A percentile compares a stretch with the other conserved stretches of the same genome.
Evolutionary conservation across 2,797 vertebrate genomes (phyloP).

Genomic region (Bucorvus abyssinicus): DNA sequence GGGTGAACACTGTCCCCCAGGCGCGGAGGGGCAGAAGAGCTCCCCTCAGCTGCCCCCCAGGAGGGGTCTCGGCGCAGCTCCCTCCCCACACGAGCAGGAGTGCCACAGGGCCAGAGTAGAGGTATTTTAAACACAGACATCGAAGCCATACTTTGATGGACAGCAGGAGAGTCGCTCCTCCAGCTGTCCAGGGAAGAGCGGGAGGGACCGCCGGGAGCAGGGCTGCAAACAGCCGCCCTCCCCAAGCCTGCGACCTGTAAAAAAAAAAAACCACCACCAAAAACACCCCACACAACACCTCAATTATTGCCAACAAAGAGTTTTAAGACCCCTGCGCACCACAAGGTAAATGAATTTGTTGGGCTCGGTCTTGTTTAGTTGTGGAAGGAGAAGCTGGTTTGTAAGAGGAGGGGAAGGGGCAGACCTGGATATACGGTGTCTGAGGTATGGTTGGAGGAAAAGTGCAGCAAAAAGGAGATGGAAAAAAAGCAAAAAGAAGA

Average conservation of each 20-base stretch:
- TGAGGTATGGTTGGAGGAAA: slow-evolving; percentile 64
- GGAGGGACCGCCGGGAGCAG: background rate
- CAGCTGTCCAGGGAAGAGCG: slow-evolving; percentile 68
- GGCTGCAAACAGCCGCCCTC: background rate
- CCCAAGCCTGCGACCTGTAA: background rate
- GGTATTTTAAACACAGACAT: slow-evolving; percentile 75
- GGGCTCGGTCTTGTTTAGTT: background rate
- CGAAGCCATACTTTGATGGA: slow-evolving; percentile 63
- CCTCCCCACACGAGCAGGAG: slow-evolving; percentile 55
- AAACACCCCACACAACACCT: too few species aligned
- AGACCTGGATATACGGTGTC: background rate
- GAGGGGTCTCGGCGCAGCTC: slow-evolving; percentile 14
- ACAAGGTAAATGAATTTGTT: background rate
- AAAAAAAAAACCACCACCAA: background rate
- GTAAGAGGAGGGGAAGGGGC: background rate
- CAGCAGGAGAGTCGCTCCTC: slow-evolving; percentile 68
- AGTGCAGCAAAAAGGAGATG: slow-evolving; percentile 52
- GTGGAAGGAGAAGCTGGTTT: background rate
- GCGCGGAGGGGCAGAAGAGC: background rate
- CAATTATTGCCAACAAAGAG: slow-evolving; percentile 17
- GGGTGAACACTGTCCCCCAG: background rate
- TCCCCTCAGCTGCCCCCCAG: too few species aligned
- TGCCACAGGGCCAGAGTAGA: slow-evolving; percentile 60
- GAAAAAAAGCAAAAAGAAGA: background rate
- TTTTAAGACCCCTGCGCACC: background rate